Conservation (phyloP, 2,113 vertebrate species). For the Hippolais icterina region DNA sequence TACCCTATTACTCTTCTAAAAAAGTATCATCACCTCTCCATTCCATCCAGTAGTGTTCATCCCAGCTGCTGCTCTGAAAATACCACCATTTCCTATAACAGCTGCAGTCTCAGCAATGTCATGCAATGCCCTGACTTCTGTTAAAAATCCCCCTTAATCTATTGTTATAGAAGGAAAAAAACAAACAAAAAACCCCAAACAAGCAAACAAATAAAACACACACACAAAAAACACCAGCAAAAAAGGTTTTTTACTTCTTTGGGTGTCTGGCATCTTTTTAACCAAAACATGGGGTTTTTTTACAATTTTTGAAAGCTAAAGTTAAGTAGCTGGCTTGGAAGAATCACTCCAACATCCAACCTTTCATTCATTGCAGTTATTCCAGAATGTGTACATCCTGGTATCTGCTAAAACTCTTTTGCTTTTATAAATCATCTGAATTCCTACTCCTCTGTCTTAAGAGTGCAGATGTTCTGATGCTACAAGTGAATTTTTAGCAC, state of each 20-base stretch:
- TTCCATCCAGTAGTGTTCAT: background rate
- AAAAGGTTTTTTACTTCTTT: background rate
- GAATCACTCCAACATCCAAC: background rate
- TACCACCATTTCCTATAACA: background rate
- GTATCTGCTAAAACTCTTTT: background rate
- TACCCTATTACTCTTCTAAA: background rate
- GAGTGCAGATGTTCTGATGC: background rate
- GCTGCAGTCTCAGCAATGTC: background rate
- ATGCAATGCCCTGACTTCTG: background rate
- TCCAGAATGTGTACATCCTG: background rate
- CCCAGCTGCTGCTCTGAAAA: background rate
- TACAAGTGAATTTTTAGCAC: background rate
- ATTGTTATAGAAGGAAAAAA: background rate
- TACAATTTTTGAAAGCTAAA: background rate
- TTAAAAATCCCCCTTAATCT: background rate
- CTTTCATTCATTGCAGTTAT: background rate
- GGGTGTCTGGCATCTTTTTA: background rate
- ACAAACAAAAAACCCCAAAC: no score
- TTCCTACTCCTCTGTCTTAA: background rate
- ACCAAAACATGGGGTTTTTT: rapidly evolving
- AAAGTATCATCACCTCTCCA: background rate
- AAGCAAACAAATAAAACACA: no score
- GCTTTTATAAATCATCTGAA: background rate
- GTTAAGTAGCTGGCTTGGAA: background rate
- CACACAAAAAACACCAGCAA: background rate